A percentile compares a stretch with the other conserved stretches of the same genome.
Conservation (phyloP, 2,797 vertebrate genomes). For the Notamacropus eugenii region DNA sequence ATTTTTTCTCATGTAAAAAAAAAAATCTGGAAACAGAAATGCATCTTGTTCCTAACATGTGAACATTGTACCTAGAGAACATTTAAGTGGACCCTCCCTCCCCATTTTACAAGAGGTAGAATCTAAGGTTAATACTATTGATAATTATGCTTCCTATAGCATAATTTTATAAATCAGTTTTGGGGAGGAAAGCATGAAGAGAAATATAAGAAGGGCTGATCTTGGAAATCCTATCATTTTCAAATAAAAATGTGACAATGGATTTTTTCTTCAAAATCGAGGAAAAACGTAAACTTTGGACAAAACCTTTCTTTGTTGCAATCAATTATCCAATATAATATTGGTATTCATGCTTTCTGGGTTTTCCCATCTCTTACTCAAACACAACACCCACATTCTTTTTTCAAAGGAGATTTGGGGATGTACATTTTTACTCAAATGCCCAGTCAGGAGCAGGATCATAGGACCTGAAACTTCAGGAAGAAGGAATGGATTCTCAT, state of each 20-base stretch:
- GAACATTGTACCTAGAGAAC: background rate
- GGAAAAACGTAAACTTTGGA: background rate
- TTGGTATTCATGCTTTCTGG: background rate
- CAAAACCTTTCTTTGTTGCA: background rate
- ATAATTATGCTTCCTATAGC: background rate
- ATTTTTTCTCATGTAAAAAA: background rate
- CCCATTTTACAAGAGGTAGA: background rate
- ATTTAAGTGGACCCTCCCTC: too few relatives aligned
- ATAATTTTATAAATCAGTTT: background rate
- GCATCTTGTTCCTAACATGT: background rate
- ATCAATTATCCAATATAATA: background rate
- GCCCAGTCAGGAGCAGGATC: background rate
- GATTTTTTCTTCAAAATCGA: background rate
- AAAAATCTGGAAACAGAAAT: background rate
- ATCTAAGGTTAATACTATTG: background rate
- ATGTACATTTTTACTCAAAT: background rate
- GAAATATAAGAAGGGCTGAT: background rate
- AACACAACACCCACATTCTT: background rate
- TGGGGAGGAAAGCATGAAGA: background rate
- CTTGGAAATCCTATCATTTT: background rate
- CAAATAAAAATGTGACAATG: background rate
- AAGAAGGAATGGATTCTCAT: background rate
- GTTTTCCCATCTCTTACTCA: background rate
- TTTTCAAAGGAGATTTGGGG: slow-evolving; percentile 6
- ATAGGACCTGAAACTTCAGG: background rate